Evolutionary conservation across 2,113 vertebrate species (phyloP), one percentile per base, ranked within the genome.

Genomic region (Amphilophus citrinellus): DNA sequence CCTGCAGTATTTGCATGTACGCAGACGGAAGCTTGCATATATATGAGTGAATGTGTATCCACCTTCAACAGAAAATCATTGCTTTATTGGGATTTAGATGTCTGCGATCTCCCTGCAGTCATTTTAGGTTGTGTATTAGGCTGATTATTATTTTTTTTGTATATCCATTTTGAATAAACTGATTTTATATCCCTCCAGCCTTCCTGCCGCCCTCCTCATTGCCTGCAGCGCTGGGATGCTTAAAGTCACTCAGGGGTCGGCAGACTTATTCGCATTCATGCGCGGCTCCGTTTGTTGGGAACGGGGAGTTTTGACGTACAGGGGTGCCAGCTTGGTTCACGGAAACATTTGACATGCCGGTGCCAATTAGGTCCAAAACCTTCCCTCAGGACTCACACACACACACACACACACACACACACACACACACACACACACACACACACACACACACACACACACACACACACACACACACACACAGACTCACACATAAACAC

Each of bases 361-460:
- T 88, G 89, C 91, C 94, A 95, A 93, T 96, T 94, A 94, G 87
- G 87, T 87, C 83, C 62, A 61, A 85, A 91, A 88, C 56, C 81
- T 84, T 84, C 87, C 87, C 90, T 68, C 65, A 76, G 83, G 91
- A 47, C 68, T 7, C 71, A 2, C 47, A 50, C 53, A 39, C 37
- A 37, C 37, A 37, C 24, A 24, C 24, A 24, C 60, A 30, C 42
- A 2, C 61, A 60, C 68, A 13, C 77, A 5, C 66, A 56, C 10
- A 73, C 62, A 20, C 65, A 2, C 83, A 63, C 78, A 80, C 35
- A 35, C 44, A 47, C 56, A 37, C 42, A 2, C 76, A 24, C 30
- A 1, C 75, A 88, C 1, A 47, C 68, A 7, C 71, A 2, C 47
- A 50, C 53, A 39, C 37, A 35, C 35, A 35, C 44, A 47, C 56